Evolutionary conservation across 2,113 vertebrate species (phyloP).

Genomic region (Pteruthius melanotis): DNA sequence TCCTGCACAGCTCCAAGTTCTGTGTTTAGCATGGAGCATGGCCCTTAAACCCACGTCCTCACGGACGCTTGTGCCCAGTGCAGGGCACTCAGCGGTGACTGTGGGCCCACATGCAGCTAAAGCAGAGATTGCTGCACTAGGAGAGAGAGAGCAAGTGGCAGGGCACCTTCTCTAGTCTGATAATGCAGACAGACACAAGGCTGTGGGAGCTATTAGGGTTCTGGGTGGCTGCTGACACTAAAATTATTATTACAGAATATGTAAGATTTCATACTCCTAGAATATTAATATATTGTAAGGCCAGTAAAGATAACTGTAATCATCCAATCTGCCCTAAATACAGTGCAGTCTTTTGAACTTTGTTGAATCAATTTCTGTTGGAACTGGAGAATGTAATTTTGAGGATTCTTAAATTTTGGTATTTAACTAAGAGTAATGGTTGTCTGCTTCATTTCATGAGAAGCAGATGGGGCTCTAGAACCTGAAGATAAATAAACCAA

Average conservation of each 20-base stretch:
- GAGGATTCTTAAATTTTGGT: neutral
- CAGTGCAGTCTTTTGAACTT: neutral
- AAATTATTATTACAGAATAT: neutral
- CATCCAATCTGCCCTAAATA: neutral
- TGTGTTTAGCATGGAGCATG: accelerated
- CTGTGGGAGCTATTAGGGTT: neutral
- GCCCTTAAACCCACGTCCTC: neutral
- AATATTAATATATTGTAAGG: neutral
- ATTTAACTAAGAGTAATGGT: neutral
- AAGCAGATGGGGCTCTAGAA: neutral
- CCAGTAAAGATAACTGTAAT: neutral
- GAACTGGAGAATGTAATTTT: neutral
- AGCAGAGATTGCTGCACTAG: neutral
- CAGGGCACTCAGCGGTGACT: accelerated
- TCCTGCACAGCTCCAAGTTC: neutral
- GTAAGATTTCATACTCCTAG: neutral
- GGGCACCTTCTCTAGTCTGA: neutral
- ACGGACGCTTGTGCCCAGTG: neutral
- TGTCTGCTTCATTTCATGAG: neutral
- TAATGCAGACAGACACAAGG: neutral
- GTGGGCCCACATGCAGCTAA: neutral
- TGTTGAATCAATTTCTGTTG: neutral
- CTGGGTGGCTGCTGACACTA: neutral
- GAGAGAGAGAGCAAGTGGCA: neutral
- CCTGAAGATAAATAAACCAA: neutral